Evolutionary conservation across 2,888 invertebrate species (phyloP), one percentile per base, ranked within the genome.

Genomic region (Nemoura dubitans): DNA sequence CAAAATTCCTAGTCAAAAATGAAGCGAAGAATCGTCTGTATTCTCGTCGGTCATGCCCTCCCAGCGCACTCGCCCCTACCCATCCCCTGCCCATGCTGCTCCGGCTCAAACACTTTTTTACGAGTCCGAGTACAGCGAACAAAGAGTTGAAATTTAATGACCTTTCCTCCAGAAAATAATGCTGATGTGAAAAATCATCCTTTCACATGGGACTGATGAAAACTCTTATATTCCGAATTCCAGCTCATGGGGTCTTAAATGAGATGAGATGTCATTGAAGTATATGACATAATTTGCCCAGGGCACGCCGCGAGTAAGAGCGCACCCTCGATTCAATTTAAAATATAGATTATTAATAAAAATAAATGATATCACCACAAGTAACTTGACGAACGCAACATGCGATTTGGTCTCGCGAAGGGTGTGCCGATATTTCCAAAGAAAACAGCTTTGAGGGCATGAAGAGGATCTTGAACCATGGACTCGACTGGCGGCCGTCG

Each of bases 381-480:
- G 59, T 59, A 59, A 59, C 16, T 59, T 59, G 1, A 59, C 14
- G 59, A 59, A 59, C 10, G 21, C 10, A 21, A 59, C 59, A 59
- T 59, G 59, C 59, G 59, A 59, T 59, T 59, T 59, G 6, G 21
- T 59, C 14, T 59, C 14, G 14, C 3, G 59, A 59, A 59, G 59
- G 21, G 16, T 14, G 2, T 59, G 59, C 14, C 59, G 59, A 59
- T 59, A 59, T 59, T 59, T 59, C 21, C 16, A 59, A 59, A 59
- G 59, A 59, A 59, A 59, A 59, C 81, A 30, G 81, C 81, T 81
- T 27, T 81, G 7, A 81, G 30, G 14, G 78, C 7, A 81, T 81
- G 81, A 81, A 81, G 29, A 28, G 81, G 21, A 81, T 81, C 81
- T 81, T 81, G 81, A 81, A 29, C 28, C n/a, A n/a, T 81, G 81